phyloP scores from a whole-genome alignment of 2,888 invertebrate species.

The Drosophila mulleri region DNA sequence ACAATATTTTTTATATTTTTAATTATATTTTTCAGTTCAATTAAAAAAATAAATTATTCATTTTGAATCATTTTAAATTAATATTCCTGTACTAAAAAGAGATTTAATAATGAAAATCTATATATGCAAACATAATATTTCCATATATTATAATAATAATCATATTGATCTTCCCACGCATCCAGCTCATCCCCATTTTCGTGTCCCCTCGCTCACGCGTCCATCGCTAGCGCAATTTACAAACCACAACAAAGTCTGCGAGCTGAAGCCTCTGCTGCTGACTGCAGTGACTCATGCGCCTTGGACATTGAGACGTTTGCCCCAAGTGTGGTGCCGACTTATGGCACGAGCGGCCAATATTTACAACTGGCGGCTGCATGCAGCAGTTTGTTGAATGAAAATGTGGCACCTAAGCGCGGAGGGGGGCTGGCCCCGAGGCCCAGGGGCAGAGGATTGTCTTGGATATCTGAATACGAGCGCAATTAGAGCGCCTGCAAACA shows the following conservation, averaged over 20 bases:
- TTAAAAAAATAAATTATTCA: too few relatives aligned
- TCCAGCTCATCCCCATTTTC: neutral
- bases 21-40: too few relatives aligned
- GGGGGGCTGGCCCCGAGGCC: neutral
- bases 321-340: constrained; percentile 61
- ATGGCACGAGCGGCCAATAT: constrained; percentile 62
- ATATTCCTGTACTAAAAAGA: too few relatives aligned
- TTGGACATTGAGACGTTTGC: constrained; percentile 56
- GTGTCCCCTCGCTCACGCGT: neutral
- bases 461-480: constrained; percentile 51
- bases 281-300: constrained; percentile 54
- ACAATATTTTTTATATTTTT: too few relatives aligned
- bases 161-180: neutral
- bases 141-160: too few relatives aligned
- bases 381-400: constrained; percentile 75
- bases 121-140: too few relatives aligned
- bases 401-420: constrained; percentile 34
- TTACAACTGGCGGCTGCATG: constrained; percentile 70
- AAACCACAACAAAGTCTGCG: constrained; percentile 33
- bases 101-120: too few relatives aligned
- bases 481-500: constrained; percentile 74
- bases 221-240: neutral
- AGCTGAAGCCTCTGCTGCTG: constrained; percentile 5
- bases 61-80: too few relatives aligned
- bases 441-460: constrained; percentile 3